Conservation (phyloP, 2,113 vertebrate species). For the Melanotaenia duboulayi region DNA sequence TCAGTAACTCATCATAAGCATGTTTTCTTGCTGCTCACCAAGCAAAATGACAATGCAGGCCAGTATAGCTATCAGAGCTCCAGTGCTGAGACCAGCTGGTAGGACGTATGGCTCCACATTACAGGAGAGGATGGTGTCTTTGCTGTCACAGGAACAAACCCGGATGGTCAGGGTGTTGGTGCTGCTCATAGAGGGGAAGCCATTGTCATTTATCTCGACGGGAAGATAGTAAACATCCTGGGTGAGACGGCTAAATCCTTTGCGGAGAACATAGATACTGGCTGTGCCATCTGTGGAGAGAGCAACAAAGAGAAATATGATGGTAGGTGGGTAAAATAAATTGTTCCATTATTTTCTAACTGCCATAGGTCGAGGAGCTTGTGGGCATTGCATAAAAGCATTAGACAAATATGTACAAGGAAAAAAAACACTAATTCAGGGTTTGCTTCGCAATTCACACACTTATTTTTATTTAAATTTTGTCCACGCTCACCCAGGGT, state of each 20-base stretch:
- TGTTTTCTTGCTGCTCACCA: constrained; percentile 80
- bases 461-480: neutral
- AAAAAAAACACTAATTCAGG: neutral
- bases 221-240: constrained; percentile 93
- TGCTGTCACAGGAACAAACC: constrained; percentile 92
- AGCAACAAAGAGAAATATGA: neutral
- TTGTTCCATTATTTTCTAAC: neutral
- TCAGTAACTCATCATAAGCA: neutral
- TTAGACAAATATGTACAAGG: neutral
- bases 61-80: constrained; percentile 94
- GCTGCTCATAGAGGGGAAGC: constrained; percentile 89
- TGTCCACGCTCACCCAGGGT: neutral
- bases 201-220: constrained; percentile 93
- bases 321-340: neutral
- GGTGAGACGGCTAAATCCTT: constrained; percentile 90
- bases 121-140: constrained; percentile 89
- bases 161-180: constrained; percentile 93
- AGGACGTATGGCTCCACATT: constrained; percentile 91
- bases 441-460: neutral
- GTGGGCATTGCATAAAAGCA: neutral
- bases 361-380: neutral
- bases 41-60: constrained; percentile 96
- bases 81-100: constrained; percentile 93
- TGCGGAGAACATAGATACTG: constrained; percentile 86
- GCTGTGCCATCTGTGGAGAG: constrained; percentile 89